These are phyloP conservation scores for Babylonia areolata DNA, from an alignment of 1,140 invertebrate species.

Conservation along the genomic window DNA sequence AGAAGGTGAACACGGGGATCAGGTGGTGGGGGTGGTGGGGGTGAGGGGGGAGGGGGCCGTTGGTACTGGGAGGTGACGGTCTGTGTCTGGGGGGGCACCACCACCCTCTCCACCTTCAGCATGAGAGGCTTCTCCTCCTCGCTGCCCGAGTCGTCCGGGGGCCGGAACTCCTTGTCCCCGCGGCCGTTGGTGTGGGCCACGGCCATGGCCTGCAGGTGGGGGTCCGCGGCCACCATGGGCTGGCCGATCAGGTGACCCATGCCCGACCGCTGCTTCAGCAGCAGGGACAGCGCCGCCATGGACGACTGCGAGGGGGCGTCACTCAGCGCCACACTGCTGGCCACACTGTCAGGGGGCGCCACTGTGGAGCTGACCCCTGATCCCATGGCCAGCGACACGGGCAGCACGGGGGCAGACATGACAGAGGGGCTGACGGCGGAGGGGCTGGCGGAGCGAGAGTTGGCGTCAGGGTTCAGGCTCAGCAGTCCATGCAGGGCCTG, in stretches of 20 bases:
- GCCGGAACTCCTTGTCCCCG: conserved; percentile 11
- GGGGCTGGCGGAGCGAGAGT: conserved; percentile 31
- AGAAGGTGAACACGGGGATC: background rate
- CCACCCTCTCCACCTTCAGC: conserved; percentile 48
- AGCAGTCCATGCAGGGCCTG: conserved; percentile 75
- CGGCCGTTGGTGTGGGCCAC: conserved; percentile 23
- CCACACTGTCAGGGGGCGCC: background rate
- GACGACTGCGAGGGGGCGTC: conserved; percentile 54
- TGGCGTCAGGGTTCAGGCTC: conserved; percentile 72
- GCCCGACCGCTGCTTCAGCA: conserved; percentile 61
- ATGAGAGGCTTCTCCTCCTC: conserved; percentile 49
- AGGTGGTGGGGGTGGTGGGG: background rate
- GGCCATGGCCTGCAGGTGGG: conserved; percentile 44
- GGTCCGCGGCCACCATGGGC: conserved; percentile 53
- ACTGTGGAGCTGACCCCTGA: conserved; percentile 30
- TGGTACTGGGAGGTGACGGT: background rate
- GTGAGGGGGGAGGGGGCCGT: background rate
- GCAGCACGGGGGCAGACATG: conserved; percentile 28
- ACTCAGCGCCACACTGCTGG: conserved; percentile 14
- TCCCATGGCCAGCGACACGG: conserved; percentile 43
- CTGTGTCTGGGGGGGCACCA: background rate
- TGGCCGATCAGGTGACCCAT: conserved; percentile 51
- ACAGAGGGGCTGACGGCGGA: conserved; percentile 21
- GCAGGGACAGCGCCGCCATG: conserved; percentile 65
- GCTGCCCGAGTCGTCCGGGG: conserved; percentile 1